Percentiles rank a stretch among this genome's conserved stretches.
Evolutionary conservation across 1,140 invertebrate genomes (phyloP).

Genomic region (Meloidogyne hapla): DNA sequence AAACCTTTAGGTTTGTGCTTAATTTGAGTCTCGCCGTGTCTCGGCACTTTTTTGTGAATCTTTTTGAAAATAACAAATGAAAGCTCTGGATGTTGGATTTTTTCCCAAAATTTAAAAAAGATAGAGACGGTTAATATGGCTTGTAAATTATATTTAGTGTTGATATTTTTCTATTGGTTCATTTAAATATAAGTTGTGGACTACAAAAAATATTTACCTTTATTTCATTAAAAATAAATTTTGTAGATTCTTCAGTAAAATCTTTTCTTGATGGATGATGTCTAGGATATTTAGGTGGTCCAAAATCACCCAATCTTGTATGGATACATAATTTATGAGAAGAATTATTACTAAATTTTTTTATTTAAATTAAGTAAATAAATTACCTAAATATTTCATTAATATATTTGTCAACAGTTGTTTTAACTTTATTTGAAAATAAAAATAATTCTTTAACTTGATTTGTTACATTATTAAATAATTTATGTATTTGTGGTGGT

Average conservation of each 20-base stretch:
- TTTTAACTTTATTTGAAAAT: constrained; percentile 2
- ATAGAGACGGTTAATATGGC: too few relatives aligned
- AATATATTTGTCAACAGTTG: background rate
- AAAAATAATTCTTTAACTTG: background rate
- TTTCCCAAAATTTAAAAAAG: too few relatives aligned
- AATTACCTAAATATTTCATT: background rate
- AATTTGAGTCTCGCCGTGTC: too few relatives aligned
- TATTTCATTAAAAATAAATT: constrained; percentile 8
- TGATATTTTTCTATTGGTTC: too few relatives aligned
- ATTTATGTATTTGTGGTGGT: constrained; percentile 1
- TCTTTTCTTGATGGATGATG: constrained; percentile 10
- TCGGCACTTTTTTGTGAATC: too few relatives aligned
- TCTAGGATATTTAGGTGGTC: background rate
- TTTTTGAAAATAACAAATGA: too few relatives aligned
- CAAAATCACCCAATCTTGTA: constrained; percentile 5
- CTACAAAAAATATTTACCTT: background rate
- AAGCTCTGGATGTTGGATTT: too few relatives aligned
- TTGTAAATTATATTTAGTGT: too few relatives aligned
- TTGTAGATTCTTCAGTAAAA: constrained; percentile 5
- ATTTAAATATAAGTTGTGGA: too few relatives aligned
- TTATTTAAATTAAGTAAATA: background rate
- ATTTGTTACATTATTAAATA: background rate
- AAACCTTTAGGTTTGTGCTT: too few relatives aligned
- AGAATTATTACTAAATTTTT: background rate
- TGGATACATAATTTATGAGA: background rate